These are phyloP conservation scores for Salpingus planirostris DNA, from an alignment of 2,888 invertebrate species.

Conservation along the genomic window DNA sequence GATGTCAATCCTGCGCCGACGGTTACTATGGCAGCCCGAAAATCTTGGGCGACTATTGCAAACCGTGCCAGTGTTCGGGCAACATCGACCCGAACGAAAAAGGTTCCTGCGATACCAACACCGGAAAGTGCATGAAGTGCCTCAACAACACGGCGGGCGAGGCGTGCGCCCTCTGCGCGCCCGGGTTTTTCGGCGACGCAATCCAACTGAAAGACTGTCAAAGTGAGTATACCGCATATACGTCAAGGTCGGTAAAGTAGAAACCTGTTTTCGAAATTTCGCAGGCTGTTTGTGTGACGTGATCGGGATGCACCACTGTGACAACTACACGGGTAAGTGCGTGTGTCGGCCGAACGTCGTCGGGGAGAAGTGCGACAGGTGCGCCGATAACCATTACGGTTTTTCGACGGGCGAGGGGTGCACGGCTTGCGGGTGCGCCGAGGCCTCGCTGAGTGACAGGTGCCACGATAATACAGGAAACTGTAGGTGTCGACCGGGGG, in stretches of 20 bases:
- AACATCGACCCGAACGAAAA: constrained; percentile 84
- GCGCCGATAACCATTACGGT: constrained; percentile 76
- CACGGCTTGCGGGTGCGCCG: constrained; percentile 72
- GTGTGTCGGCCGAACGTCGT: constrained; percentile 80
- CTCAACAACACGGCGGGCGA: constrained; percentile 86
- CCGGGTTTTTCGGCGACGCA: constrained; percentile 92
- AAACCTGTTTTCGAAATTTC: too few species aligned
- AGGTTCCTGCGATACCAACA: constrained; percentile 80
- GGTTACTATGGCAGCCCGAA: constrained; percentile 88
- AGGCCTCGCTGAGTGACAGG: constrained; percentile 71
- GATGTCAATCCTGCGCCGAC: constrained; percentile 82
- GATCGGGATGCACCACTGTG: constrained; percentile 77
- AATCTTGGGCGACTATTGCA: constrained; percentile 62
- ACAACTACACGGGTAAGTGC: constrained; percentile 76
- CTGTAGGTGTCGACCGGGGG: constrained; percentile 62
- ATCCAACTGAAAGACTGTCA: constrained; percentile 86
- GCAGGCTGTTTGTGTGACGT: constrained; percentile 78
- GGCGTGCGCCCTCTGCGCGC: constrained; percentile 81
- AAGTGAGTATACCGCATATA: constrained; percentile 44
- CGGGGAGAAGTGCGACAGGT: constrained; percentile 80
- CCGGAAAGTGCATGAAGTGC: constrained; percentile 84
- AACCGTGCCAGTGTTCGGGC: constrained; percentile 86
- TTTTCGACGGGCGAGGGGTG: constrained; percentile 79
- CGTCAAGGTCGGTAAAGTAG: too few species aligned
- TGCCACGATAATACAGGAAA: constrained; percentile 83